Evolutionary conservation across 2,888 invertebrate genomes (phyloP).

Genomic region (Cataglyphis albicans): DNA sequence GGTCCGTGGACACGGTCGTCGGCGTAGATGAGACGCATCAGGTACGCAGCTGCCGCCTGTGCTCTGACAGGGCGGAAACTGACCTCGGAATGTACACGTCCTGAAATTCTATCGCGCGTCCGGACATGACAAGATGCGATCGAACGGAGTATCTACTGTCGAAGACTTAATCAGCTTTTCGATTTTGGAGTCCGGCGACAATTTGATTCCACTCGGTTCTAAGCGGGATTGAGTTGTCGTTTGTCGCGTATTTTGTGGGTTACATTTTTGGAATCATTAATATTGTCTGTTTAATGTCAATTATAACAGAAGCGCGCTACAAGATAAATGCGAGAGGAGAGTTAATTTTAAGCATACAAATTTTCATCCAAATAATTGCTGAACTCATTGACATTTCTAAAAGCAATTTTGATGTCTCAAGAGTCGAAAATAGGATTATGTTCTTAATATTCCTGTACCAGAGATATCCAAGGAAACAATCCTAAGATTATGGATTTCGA

Average conservation of each 20-base stretch:
- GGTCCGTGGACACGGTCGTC: constrained; percentile 75
- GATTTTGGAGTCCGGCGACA: neutral
- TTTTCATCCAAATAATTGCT: neutral
- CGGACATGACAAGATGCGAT: neutral
- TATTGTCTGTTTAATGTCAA: neutral
- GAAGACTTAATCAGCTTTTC: constrained; percentile 8
- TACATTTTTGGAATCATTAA: neutral
- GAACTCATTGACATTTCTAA: neutral
- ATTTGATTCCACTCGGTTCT: neutral
- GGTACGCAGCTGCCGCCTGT: constrained; percentile 63
- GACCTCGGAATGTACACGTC: constrained; percentile 11
- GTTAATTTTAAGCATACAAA: constrained; percentile 1
- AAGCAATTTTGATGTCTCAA: neutral
- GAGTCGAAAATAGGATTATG: neutral
- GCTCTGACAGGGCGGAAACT: constrained; percentile 58
- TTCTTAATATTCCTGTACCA: neutral
- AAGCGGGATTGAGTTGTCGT: neutral
- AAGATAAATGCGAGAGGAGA: neutral
- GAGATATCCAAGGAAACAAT: neutral
- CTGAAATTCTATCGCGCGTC: constrained; percentile 16
- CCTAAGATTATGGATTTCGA: neutral
- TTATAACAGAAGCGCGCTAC: neutral
- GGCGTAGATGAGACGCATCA: constrained; percentile 59
- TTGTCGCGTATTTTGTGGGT: neutral
- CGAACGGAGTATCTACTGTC: neutral